phyloP scores from a whole-genome alignment of 2,113 vertebrate species.

The Pteruthius melanotis region DNA sequence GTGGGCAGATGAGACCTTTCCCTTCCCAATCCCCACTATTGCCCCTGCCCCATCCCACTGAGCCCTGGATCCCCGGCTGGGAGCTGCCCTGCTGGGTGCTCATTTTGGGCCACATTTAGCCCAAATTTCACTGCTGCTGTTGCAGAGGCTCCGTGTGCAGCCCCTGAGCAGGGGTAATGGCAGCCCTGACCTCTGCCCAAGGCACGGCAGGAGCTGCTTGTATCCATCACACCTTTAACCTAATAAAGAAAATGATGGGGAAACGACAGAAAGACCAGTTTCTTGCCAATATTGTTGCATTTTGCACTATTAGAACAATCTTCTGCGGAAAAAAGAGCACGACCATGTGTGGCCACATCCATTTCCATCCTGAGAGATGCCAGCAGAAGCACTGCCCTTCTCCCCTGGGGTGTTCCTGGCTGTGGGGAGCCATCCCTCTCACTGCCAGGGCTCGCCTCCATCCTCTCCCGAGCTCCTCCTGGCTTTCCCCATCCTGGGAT shows the following conservation, averaged over 20 bases:
- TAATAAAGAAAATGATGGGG: background rate
- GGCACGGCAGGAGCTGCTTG: background rate
- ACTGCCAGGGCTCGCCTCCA: fast-evolving
- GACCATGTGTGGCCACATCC: background rate
- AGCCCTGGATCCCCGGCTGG: background rate
- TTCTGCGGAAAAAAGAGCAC: background rate
- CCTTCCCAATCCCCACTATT: background rate
- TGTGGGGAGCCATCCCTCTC: background rate
- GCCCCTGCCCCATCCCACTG: too few relatives aligned
- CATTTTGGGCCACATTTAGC: fast-evolving
- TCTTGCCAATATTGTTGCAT: constrained; percentile 8
- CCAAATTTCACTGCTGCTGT: background rate
- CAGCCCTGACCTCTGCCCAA: background rate
- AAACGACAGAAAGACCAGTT: background rate
- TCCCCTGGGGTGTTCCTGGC: fast-evolving
- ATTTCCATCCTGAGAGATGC: background rate
- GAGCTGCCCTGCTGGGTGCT: fast-evolving
- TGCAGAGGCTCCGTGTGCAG: fast-evolving
- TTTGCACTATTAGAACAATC: background rate
- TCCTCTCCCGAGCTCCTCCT: background rate
- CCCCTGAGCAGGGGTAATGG: fast-evolving
- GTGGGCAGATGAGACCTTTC: fast-evolving
- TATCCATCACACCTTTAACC: background rate
- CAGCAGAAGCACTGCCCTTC: fast-evolving
- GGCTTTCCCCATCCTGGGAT: fast-evolving